These are phyloP conservation scores for Tupaia tana DNA, from an alignment of 2,113 vertebrate genomes.

Conservation along the genomic window DNA sequence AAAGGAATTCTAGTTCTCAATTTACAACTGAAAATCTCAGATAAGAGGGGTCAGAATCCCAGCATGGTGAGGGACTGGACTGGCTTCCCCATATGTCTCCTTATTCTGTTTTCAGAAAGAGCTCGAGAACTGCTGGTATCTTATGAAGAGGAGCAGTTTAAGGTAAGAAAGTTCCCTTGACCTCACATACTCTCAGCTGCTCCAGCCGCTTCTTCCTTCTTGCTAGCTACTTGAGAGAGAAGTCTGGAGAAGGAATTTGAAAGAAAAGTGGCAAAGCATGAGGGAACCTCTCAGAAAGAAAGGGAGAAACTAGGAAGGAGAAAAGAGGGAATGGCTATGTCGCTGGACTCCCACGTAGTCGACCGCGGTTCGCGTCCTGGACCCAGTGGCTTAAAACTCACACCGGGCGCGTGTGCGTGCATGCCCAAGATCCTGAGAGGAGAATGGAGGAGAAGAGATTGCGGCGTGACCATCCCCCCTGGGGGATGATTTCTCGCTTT, in stretches of 20 bases:
- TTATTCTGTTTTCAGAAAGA: constrained; percentile 86
- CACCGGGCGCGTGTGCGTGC: too few relatives aligned
- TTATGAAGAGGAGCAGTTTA: constrained; percentile 93
- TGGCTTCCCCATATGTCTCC: not conserved
- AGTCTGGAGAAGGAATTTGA: constrained; percentile 66
- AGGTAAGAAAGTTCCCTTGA: constrained; percentile 84
- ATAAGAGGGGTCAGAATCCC: not conserved
- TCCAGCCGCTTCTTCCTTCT: constrained; percentile 64
- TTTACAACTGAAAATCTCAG: constrained; percentile 23
- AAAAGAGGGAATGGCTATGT: too few relatives aligned
- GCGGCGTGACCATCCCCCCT: too few relatives aligned
- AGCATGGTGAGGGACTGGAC: not conserved
- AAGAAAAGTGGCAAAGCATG: constrained; percentile 65
- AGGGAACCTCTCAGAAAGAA: constrained; percentile 28
- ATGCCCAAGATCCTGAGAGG: too few relatives aligned
- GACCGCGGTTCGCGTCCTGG: too few relatives aligned
- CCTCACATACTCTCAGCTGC: not conserved
- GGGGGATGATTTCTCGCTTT: too few relatives aligned
- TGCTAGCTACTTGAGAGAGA: constrained; percentile 63
- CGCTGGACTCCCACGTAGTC: too few relatives aligned
- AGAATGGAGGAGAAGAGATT: too few relatives aligned
- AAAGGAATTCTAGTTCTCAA: constrained; percentile 45
- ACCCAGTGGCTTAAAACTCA: too few relatives aligned
- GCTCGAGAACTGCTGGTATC: constrained; percentile 90
- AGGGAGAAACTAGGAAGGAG: constrained; percentile 29